phyloP scores from a whole-genome alignment of 2,888 invertebrate genomes.

The Metallyticus violacea region DNA sequence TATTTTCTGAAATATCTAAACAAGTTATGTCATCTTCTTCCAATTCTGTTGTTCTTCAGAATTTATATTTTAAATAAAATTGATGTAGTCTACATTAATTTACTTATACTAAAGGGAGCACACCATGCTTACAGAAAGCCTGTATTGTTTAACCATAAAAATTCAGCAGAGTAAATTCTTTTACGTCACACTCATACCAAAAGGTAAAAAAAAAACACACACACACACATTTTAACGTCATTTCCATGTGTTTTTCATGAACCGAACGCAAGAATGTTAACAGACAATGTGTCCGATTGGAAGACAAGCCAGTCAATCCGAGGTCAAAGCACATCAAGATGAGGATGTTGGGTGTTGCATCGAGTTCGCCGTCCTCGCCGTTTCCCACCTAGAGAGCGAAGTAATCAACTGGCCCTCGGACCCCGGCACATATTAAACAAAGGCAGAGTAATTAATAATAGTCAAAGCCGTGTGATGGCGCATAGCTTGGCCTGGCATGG shows the following conservation, averaged over 20 bases:
- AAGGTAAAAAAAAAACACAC: no score
- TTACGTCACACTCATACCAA: no score
- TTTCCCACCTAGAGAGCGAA: conserved; percentile 19
- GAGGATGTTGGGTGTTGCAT: not conserved
- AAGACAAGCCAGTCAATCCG: not conserved
- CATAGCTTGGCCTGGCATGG: conserved; percentile 12
- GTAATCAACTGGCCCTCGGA: conserved; percentile 29
- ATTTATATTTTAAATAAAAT: no score
- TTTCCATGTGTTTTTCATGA: not conserved
- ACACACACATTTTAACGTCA: no score
- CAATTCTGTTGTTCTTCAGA: no score
- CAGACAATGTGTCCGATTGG: not conserved
- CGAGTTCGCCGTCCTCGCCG: conserved; percentile 10
- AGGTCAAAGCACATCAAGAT: not conserved
- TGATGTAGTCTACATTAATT: no score
- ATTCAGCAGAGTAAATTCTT: no score
- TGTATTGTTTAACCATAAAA: no score
- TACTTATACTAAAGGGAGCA: no score
- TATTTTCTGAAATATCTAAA: no score
- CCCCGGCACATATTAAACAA: conserved; percentile 33
- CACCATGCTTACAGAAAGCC: no score
- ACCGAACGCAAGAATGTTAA: not conserved
- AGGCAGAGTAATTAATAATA: conserved; percentile 34
- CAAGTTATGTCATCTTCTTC: no score
- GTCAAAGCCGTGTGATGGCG: conserved; percentile 25